Percentiles rank a stretch among this genome's conserved stretches.
Evolutionary conservation across 2,888 invertebrate genomes (phyloP).

Genomic region (Gastracanthus pulcherrimus): DNA sequence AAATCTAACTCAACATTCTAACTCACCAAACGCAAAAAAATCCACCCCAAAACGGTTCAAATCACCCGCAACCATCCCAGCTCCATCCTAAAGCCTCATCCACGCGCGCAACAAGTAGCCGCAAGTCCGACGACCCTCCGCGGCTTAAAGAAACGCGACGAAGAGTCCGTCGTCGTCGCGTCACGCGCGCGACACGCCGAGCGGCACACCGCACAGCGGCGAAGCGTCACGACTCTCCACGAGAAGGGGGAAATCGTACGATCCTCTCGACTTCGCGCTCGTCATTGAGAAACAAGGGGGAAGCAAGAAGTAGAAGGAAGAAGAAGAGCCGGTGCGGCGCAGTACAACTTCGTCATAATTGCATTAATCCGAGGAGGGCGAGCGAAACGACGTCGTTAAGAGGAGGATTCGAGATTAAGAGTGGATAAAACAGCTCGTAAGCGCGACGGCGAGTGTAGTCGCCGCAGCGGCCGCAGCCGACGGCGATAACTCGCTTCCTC

Average conservation of each 20-base stretch:
- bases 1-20: no score
- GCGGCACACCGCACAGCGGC: no score
- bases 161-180: neutral
- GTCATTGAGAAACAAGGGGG: no score
- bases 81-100: slow-evolving; percentile 24
- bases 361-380: slow-evolving; percentile 63
- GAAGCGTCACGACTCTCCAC: no score
- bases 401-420: slow-evolving; percentile 60
- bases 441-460: slow-evolving; percentile 8
- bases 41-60: no score
- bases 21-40: no score
- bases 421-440: slow-evolving; percentile 62
- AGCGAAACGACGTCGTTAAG: slow-evolving; percentile 63
- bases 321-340: no score
- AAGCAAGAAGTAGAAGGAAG: no score
- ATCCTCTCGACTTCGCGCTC: no score
- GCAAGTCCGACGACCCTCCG: slow-evolving; percentile 8
- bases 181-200: neutral
- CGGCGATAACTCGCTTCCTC: slow-evolving; percentile 31
- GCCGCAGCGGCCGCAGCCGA: neutral
- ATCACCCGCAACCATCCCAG: no score
- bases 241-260: no score
- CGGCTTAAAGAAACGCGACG: slow-evolving; percentile 41
- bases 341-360: slow-evolving; percentile 62
- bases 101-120: slow-evolving; percentile 40